These are phyloP conservation scores for Formica selysi DNA, from an alignment of 1,140 invertebrate genomes.

Conservation along the genomic window DNA sequence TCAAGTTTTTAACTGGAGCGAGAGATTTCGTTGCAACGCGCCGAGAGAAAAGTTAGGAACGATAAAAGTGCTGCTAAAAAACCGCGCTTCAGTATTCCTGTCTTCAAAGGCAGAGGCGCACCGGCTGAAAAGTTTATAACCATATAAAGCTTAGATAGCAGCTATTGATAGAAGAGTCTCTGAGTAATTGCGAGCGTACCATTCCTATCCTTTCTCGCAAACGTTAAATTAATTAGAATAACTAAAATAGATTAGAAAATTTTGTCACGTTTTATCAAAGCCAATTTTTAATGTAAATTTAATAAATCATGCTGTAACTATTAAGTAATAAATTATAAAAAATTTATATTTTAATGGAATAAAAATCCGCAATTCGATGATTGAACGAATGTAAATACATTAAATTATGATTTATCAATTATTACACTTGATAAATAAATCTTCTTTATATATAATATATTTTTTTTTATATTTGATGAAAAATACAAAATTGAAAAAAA, in stretches of 20 bases:
- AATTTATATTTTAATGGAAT: conserved; percentile 14
- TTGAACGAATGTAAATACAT: conserved; percentile 11
- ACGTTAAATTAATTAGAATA: conserved; percentile 33
- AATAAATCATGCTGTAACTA: neutral
- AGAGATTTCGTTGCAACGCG: conserved; percentile 57
- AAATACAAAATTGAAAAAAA: neutral
- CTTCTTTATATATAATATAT: conserved; percentile 25
- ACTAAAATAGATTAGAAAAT: conserved; percentile 1
- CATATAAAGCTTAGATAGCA: conserved; percentile 54
- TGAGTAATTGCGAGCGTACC: conserved; percentile 20
- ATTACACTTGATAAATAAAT: conserved; percentile 16
- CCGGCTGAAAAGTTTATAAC: conserved; percentile 55
- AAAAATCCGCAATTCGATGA: conserved; percentile 6
- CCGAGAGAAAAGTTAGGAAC: conserved; percentile 59
- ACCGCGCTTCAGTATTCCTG: conserved; percentile 42
- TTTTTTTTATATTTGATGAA: conserved; percentile 19
- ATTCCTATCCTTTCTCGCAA: neutral
- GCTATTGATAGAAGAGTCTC: conserved; percentile 43
- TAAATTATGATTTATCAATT: conserved; percentile 36
- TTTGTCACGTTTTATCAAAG: neutral
- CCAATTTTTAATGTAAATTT: neutral
- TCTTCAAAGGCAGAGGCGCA: conserved; percentile 49
- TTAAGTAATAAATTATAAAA: neutral
- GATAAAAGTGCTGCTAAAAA: conserved; percentile 61
- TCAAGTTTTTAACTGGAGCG: conserved; percentile 60